A percentile compares a stretch with the other conserved stretches of the same genome.
These are phyloP conservation scores for Ichneumoninae sp. DNA, from an alignment of 2,888 invertebrate species.

Conservation along the genomic window DNA sequence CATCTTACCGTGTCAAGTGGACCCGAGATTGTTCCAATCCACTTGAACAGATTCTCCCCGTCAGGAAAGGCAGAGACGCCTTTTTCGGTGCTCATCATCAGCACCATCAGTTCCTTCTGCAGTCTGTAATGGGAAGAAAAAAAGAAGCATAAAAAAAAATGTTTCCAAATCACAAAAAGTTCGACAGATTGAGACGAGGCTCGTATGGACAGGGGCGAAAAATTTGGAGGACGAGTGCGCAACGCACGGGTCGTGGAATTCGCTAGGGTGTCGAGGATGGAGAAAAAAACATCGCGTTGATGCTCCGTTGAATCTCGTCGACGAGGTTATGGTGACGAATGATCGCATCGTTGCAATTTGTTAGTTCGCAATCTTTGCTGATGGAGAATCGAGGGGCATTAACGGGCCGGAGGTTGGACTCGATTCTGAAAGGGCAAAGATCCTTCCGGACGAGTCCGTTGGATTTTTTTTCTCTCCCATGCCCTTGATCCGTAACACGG, in stretches of 20 bases:
- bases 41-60: conserved; percentile 97
- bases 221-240: neutral
- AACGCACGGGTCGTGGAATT: neutral
- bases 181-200: neutral
- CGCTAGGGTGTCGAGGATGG: neutral
- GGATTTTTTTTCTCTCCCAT: conserved; percentile 20
- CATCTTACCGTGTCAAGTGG: conserved; percentile 92
- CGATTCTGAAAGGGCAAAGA: neutral
- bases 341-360: conserved; percentile 14
- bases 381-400: neutral
- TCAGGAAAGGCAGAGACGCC: conserved; percentile 98
- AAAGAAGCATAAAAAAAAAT: neutral
- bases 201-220: neutral
- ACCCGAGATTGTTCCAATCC: conserved; percentile 98
- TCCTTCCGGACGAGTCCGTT: conserved; percentile 1
- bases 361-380: neutral
- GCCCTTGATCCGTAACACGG: conserved; percentile 46
- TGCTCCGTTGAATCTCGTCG: neutral
- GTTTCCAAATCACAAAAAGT: neutral
- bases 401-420: neutral
- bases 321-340: conserved; percentile 53
- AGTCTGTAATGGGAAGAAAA: conserved; percentile 86
- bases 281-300: conserved; percentile 33
- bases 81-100: conserved; percentile 95
- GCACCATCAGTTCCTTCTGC: conserved; percentile 95